Evolutionary conservation across 2,888 invertebrate genomes (phyloP).

Genomic region (Trichopria drosophilae): DNA sequence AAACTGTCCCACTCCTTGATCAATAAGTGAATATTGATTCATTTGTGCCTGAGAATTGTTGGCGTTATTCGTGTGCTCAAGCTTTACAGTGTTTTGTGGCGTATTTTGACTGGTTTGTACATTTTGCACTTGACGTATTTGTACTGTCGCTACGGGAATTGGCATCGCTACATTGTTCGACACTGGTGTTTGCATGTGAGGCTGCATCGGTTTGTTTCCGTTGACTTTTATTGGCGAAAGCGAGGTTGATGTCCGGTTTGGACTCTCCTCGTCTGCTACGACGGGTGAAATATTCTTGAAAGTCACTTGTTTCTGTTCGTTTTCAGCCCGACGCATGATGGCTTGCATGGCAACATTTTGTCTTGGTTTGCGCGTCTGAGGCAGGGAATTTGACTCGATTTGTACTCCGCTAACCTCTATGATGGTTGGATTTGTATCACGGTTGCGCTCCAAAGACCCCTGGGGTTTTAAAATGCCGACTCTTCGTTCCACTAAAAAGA

Average conservation of each 20-base stretch:
- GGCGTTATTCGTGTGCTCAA: too few species aligned
- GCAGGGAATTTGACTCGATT: conserved; percentile 30
- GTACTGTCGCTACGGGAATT: too few species aligned
- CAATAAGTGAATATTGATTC: conserved; percentile 18
- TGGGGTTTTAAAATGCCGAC: conserved; percentile 76
- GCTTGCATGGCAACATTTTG: conserved; percentile 82
- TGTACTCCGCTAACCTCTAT: conserved; percentile 41
- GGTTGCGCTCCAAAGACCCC: conserved; percentile 69
- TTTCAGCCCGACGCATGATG: conserved; percentile 72
- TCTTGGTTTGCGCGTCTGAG: conserved; percentile 53
- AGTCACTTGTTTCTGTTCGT: conserved; percentile 67
- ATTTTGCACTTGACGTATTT: conserved; percentile 30
- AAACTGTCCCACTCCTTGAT: conserved; percentile 22
- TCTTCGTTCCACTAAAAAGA: conserved; percentile 61
- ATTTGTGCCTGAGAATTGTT: too few species aligned
- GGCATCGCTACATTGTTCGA: too few species aligned
- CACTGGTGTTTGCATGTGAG: too few species aligned
- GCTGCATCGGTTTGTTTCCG: conserved; percentile 31
- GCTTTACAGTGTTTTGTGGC: too few species aligned
- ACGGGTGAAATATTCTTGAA: conserved; percentile 52
- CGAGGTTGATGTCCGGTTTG: conserved; percentile 16
- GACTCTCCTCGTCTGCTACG: conserved; percentile 43
- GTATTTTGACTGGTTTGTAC: conserved; percentile 21
- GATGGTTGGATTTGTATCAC: conserved; percentile 51
- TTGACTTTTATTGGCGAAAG: conserved; percentile 32